These are phyloP conservation scores for Thyatira batis DNA, from an alignment of 2,888 invertebrate genomes.

Conservation along the genomic window DNA sequence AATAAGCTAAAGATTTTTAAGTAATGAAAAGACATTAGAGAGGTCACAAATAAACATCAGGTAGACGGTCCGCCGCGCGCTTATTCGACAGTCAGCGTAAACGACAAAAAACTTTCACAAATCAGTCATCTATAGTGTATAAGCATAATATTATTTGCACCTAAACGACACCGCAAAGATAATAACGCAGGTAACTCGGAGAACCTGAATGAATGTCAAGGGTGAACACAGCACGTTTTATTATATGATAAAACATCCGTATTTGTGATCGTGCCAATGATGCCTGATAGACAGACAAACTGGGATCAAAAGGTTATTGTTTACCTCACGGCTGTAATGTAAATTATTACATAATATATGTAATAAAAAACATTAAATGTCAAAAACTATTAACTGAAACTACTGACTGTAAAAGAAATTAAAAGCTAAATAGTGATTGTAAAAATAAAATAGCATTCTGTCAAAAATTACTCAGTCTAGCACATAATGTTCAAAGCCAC, in stretches of 20 bases:
- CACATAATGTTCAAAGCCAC: conserved; percentile 34
- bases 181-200: conserved; percentile 38
- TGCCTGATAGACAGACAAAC: conserved; percentile 13
- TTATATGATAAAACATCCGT: conserved; percentile 30
- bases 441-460: conserved; percentile 17
- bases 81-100: no score
- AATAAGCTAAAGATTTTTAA: no score
- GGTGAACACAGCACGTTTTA: conserved; percentile 36
- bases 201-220: conserved; percentile 40
- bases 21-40: no score
- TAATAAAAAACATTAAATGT: neutral
- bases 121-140: no score
- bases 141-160: no score
- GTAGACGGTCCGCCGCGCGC: no score
- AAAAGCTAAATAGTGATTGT: no score
- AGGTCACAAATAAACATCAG: no score
- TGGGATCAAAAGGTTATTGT: conserved; percentile 28
- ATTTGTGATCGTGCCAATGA: conserved; percentile 23
- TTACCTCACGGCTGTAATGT: conserved; percentile 11
- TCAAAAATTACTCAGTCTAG: conserved; percentile 34
- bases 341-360: conserved; percentile 16
- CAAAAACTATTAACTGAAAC: conserved; percentile 6
- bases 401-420: conserved; percentile 10
- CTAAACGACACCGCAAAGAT: conserved; percentile 11
- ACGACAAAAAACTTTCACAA: no score